Percentiles rank a stretch among this genome's conserved stretches.
These are phyloP conservation scores for Branchipolynoe longqiensis DNA, from an alignment of 2,888 invertebrate genomes.

Conservation along the genomic window DNA sequence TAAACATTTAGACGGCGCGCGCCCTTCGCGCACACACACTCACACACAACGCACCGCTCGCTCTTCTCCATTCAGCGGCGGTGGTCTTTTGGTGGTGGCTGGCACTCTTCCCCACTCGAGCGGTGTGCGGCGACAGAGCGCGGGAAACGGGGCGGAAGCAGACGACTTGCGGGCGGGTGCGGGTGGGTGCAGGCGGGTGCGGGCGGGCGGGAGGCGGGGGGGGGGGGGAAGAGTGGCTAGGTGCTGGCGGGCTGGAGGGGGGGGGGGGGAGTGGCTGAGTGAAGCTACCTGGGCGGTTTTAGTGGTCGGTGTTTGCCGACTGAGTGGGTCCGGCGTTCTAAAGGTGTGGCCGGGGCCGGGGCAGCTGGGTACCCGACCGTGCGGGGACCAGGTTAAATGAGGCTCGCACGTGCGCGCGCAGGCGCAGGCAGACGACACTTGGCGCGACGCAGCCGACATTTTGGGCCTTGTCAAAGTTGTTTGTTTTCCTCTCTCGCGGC, in stretches of 20 bases:
- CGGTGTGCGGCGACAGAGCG: neutral
- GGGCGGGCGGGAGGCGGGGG: neutral
- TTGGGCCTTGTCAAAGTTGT: too few species aligned
- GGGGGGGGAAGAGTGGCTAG: too few species aligned
- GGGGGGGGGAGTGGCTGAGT: neutral
- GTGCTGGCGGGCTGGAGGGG: neutral
- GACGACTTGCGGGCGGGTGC: neutral
- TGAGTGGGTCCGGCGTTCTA: too few species aligned
- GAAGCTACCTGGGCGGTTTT: too few species aligned
- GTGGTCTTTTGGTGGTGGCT: conserved; percentile 25
- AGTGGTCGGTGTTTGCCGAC: too few species aligned
- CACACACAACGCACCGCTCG: too few species aligned
- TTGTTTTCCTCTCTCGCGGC: too few species aligned
- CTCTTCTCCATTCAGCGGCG: neutral
- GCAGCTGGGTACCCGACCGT: neutral
- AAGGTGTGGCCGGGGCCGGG: conserved; percentile 11
- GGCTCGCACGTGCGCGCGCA: conserved; percentile 24
- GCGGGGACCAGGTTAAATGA: conserved; percentile 1
- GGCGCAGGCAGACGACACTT: conserved; percentile 30
- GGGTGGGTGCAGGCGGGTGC: neutral
- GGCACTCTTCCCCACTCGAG: conserved; percentile 11
- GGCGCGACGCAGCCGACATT: neutral
- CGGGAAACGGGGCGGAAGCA: conserved; percentile 31
- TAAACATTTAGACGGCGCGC: conserved; percentile 14
- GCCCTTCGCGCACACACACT: neutral